phyloP scores from a whole-genome alignment of 2,888 invertebrate species.

The Cosmia pyralina region DNA sequence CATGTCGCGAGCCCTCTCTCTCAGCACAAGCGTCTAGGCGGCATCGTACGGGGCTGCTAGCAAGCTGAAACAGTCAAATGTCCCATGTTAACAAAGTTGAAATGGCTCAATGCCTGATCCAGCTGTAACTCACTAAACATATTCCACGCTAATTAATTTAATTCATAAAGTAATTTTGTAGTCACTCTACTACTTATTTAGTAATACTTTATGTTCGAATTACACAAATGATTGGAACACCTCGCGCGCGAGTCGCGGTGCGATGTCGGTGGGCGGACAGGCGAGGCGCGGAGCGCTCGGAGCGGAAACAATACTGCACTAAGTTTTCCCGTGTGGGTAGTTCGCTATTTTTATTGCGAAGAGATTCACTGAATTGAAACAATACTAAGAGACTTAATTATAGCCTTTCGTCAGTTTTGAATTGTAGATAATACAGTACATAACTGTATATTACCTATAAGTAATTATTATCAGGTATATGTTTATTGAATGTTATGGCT shows the following conservation, averaged over 20 bases:
- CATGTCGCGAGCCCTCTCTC: too few species aligned
- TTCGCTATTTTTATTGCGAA: conserved; percentile 44
- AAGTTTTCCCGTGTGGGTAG: conserved; percentile 53
- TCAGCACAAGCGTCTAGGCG: too few species aligned
- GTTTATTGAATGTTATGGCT: too few species aligned
- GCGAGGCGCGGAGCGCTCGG: too few species aligned
- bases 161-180: background rate
- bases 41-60: too few species aligned
- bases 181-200: background rate
- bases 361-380: conserved; percentile 23
- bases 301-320: conserved; percentile 52
- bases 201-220: background rate
- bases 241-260: background rate
- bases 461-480: too few species aligned
- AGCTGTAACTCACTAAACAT: background rate
- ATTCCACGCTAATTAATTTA: background rate
- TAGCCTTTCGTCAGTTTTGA: background rate
- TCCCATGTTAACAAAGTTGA: background rate
- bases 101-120: background rate
- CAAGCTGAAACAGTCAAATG: too few species aligned
- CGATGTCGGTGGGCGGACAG: conserved; percentile 37
- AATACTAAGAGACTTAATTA: background rate
- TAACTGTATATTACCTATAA: too few species aligned
- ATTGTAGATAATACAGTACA: too few species aligned
- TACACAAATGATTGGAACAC: conserved; percentile 12